Base-by-base conservation (phyloP, 1,140 invertebrate genomes). In the Coelopa frigida region DNA sequence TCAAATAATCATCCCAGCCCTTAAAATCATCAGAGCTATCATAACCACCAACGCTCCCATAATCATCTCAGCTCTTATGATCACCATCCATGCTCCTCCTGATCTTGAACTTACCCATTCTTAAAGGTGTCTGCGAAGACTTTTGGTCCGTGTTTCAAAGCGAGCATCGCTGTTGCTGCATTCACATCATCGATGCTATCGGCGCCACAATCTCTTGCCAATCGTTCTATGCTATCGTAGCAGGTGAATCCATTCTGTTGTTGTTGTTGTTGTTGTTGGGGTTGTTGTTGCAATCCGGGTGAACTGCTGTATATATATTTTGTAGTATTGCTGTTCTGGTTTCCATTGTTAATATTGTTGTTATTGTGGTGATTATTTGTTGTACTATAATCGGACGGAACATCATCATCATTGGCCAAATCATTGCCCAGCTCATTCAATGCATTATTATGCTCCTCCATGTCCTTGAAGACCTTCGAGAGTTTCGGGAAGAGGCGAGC, bases 111-210 rank as follows among this genome's bases (percentile, higher is more conserved):
- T 66, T 43, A 69, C 66, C 66, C 66, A 58, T 68, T 69, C 33
- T 64, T 61, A 48, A 59, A 68, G 23, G 53, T 53, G 53, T 71
- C 63, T 17, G 47, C 51, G n/a, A 68, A 69, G 41, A 59, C 56
- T 48, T 69, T 70, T 59, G 77, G 75, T 46, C 79, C 84, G 66
- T 85, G 83, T 66, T 88, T 87, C 39, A 89, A 76, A 33, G 83
- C 84, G 32, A 90, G 74, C 79, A 89, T 85, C 0, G 86, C 85
- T 8, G 84, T 82, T 3, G 87, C 86, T 7, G 87, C 87, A 70
- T 89, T 85, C 2, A 85, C 84, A 59, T 84, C 84, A 45, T 80
- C 80, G 31, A 80, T 73, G 29, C 77, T 74, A 33, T 80, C 78
- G 4, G 67, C 58, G 14, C 65, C 65, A 17, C 60, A 60, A 29